Evolutionary conservation across 2,797 vertebrate genomes (phyloP), one percentile per base, ranked within the genome.

Genomic region (Serranus cabrilla): DNA sequence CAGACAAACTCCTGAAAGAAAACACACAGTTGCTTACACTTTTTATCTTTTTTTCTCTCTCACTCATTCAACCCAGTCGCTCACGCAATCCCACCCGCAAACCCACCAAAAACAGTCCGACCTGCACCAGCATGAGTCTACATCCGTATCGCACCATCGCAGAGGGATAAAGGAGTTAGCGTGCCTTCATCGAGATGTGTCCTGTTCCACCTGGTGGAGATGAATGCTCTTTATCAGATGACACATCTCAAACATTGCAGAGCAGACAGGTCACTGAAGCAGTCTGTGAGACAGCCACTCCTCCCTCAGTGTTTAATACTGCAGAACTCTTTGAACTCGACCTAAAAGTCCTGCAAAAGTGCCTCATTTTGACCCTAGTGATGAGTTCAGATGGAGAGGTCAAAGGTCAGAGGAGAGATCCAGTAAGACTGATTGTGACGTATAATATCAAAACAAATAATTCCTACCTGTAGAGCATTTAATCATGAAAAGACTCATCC

Each of bases 141-240:
- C 71, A 20, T 86, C 83, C 66, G 5, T 94, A 92, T 91, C 91
- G 57, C 83, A 56, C 51, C 80, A 90, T 93, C 91, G 8, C 85
- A 58, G 75, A 52, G 72, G 82, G 76, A 91, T 87, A 91, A 88
- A 91, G 82, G 81, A 86, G 86, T 83, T 94, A 92, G 92, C 93
- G 93, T 94, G 94, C 94, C 87, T 93, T 78, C 90, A 89, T 93
- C 81, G 74, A 87, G 74, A 88, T 91, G 84, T 90, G 85, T 92
- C 87, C 85, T 88, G 93, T 94, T 94, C 92, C 92, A 90, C 90
- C 82, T 78, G 76, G 75, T 93, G 89, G 82, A 87, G 56, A 87
- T 94, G 91, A 94, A 95, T 94, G 81, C 66, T 47, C 59, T 69
- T 80, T 84, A 93, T 94, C 94, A 86, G 85, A 91, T 87, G 42